These are phyloP conservation scores for Melanaphis sacchari DNA, from an alignment of 1,140 invertebrate species.

Conservation along the genomic window DNA sequence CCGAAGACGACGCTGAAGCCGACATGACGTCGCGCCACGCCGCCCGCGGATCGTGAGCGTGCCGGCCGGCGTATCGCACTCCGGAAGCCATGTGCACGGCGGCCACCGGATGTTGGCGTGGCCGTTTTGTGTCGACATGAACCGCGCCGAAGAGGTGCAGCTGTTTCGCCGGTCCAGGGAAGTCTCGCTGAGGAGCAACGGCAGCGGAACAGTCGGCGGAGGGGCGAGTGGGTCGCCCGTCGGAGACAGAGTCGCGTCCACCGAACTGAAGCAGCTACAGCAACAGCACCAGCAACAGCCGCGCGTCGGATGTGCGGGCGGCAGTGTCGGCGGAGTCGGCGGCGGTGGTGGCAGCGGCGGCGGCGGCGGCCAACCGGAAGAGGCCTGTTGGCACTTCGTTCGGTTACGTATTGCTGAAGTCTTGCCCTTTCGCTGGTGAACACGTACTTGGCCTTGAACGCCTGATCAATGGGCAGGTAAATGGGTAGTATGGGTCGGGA, in stretches of 20 bases:
- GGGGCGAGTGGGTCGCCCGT: not conserved
- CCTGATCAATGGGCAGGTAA: slow-evolving; percentile 73
- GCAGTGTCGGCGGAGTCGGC: too few relatives aligned
- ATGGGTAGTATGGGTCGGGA: slow-evolving; percentile 74
- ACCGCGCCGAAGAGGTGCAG: slow-evolving; percentile 70
- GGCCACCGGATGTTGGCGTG: slow-evolving; percentile 56
- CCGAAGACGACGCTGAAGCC: too few relatives aligned
- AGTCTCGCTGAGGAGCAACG: slow-evolving; percentile 56
- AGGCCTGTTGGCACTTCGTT: not conserved
- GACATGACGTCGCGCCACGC: not conserved
- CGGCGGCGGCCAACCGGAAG: not conserved
- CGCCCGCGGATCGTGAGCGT: not conserved
- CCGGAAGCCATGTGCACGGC: slow-evolving; percentile 17
- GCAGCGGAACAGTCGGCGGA: not conserved
- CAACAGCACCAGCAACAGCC: not conserved
- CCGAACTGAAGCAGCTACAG: not conserved
- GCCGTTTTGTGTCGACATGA: slow-evolving; percentile 64
- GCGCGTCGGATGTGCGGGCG: not conserved
- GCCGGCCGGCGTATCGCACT: not conserved
- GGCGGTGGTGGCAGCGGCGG: not conserved
- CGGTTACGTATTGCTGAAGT: too few relatives aligned
- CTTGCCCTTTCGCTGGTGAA: slow-evolving; percentile 73
- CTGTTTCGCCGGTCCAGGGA: slow-evolving; percentile 70
- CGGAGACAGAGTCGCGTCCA: not conserved
- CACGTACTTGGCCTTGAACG: slow-evolving; percentile 74